These are phyloP conservation scores for Ginglymostoma cirratum DNA, from an alignment of 2,113 vertebrate species.

Conservation along the genomic window DNA sequence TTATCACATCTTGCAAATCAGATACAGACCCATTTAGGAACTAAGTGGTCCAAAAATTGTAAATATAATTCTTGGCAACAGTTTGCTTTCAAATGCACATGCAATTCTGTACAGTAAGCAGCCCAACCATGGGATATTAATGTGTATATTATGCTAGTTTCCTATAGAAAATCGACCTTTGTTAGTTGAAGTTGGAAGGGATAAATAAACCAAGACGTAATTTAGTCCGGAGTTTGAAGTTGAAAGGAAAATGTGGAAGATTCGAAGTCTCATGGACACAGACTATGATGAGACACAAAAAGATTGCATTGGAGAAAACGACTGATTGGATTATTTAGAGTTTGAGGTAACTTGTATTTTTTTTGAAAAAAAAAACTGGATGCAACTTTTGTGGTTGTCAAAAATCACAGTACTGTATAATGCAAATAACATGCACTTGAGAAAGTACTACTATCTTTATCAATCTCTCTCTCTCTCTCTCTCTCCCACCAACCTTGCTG, in stretches of 20 bases:
- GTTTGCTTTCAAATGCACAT: too few species aligned
- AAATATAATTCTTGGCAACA: too few species aligned
- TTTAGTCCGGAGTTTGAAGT: not conserved
- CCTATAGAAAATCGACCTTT: not conserved
- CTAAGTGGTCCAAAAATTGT: too few species aligned
- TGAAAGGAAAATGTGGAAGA: not conserved
- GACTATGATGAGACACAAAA: not conserved
- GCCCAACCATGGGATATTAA: not conserved
- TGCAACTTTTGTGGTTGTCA: not conserved
- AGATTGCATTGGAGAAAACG: not conserved
- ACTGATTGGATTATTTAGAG: not conserved
- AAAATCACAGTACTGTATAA: not conserved
- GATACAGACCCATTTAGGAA: too few species aligned
- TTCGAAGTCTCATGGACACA: not conserved
- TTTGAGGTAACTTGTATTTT: not conserved
- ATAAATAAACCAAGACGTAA: not conserved
- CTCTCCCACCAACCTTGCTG: too few species aligned
- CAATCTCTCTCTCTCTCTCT: not conserved
- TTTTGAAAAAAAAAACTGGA: not conserved
- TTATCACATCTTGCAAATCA: too few species aligned
- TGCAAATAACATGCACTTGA: not conserved
- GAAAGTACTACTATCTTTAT: not conserved
- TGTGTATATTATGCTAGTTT: not conserved
- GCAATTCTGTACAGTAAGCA: too few species aligned
- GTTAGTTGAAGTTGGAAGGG: not conserved